phyloP scores from a whole-genome alignment of 64 coral and sea anemone genomes.

The Orbicella faveolata region DNA sequence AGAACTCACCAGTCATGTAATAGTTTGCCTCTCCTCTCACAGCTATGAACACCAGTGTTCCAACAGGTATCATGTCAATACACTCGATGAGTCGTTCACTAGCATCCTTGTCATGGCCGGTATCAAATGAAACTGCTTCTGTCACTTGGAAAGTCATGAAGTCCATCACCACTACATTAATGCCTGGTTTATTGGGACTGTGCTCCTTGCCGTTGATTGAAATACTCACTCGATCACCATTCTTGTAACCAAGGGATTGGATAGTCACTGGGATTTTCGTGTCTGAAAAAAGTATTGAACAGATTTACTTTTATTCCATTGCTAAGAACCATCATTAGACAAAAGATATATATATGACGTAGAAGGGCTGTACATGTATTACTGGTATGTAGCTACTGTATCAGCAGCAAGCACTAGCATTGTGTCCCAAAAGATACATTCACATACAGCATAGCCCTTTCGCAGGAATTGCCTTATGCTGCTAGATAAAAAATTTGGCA shows the following conservation, averaged over 20 bases:
- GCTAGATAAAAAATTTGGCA: no score
- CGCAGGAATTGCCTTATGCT: no score
- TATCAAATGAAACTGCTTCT: conserved; percentile 77
- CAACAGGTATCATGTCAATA: conserved; percentile 63
- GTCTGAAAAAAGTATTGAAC: conserved; percentile 34
- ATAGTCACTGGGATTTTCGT: conserved; percentile 70
- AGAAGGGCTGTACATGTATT: no score
- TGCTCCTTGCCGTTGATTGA: conserved; percentile 78
- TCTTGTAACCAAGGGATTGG: conserved; percentile 57
- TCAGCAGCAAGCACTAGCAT: no score
- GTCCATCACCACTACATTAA: conserved; percentile 92
- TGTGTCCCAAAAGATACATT: no score
- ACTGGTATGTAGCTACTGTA: no score
- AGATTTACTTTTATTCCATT: no score
- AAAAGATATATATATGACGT: no score
- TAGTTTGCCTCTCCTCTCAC: conserved; percentile 86
- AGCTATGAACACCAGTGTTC: conserved; percentile 73
- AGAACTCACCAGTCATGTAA: conserved; percentile 78
- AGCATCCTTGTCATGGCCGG: conserved; percentile 74
- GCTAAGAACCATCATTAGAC: no score
- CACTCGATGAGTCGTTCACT: conserved; percentile 62
- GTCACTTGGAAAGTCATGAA: conserved; percentile 75
- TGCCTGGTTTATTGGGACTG: conserved; percentile 70
- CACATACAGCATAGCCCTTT: no score
- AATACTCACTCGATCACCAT: conserved; percentile 76